phyloP scores from a whole-genome alignment of 2,113 vertebrate species.

The Buteo buteo region DNA sequence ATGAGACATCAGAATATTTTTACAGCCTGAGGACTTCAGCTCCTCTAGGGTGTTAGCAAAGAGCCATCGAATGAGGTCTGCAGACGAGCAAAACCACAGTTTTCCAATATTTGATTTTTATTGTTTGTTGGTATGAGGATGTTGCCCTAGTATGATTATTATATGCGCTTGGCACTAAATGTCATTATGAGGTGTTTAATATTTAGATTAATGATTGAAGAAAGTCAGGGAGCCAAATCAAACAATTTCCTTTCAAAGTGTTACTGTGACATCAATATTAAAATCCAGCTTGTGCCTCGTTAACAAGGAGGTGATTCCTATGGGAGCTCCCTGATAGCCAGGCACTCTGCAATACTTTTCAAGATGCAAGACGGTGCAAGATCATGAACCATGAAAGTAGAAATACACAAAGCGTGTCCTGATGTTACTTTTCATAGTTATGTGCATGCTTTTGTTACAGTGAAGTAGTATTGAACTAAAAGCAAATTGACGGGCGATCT shows the following conservation, averaged over 20 bases:
- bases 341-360: neutral
- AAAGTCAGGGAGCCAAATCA: neutral
- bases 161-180: neutral
- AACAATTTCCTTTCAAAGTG: neutral
- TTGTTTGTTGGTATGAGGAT: neutral
- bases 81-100: neutral
- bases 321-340: neutral
- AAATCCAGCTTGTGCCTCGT: neutral
- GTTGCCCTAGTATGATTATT: neutral
- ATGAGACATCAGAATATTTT: neutral
- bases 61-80: neutral
- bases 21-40: neutral
- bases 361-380: neutral
- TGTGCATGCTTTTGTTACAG: neutral
- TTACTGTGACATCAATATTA: neutral
- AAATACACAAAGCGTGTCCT: neutral
- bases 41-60: neutral
- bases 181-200: neutral
- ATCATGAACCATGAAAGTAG: neutral
- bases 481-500: neutral
- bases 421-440: neutral
- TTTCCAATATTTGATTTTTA: neutral
- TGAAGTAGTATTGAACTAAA: neutral
- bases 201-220: neutral
- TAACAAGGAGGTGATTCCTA: neutral